Conservation (phyloP, 2,888 invertebrate species). For the Rhynchonema sp. region DNA sequence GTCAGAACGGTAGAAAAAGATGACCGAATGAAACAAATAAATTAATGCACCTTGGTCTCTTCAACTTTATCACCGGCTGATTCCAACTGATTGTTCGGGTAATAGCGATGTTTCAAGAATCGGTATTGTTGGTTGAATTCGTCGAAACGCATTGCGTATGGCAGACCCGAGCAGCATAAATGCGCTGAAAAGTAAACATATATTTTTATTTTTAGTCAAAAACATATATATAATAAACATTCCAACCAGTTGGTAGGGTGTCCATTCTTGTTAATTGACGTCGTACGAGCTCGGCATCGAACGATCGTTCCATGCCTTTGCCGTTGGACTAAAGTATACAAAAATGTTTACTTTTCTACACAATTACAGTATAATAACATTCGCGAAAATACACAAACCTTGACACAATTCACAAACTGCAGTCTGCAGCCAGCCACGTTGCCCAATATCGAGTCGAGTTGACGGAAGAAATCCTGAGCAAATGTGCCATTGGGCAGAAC, state of each 20-base stretch:
- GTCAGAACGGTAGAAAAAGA: too few relatives aligned
- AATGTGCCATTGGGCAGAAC: too few relatives aligned
- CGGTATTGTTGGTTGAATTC: conserved; percentile 69
- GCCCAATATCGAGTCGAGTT: background rate
- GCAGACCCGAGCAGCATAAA: conserved; percentile 77
- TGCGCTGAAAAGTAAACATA: too few relatives aligned
- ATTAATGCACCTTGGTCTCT: background rate
- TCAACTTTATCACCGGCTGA: background rate
- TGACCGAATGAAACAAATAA: background rate
- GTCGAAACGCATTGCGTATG: conserved; percentile 81
- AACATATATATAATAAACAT: too few relatives aligned
- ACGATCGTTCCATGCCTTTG: background rate
- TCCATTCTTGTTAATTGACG: conserved; percentile 69
- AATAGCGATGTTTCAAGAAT: conserved; percentile 43
- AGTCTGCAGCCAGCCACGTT: background rate
- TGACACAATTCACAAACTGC: background rate
- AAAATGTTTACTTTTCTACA: too few relatives aligned
- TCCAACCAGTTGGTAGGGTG: conserved; percentile 77
- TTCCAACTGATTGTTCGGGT: background rate
- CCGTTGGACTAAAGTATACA: conserved; percentile 1
- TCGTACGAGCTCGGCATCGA: conserved; percentile 63
- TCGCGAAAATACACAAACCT: background rate
- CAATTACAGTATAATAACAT: too few relatives aligned
- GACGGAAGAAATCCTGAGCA: background rate
- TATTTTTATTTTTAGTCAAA: too few relatives aligned